Conservation (phyloP, 2,888 invertebrate genomes). For the Drosophila kanekoi region DNA sequence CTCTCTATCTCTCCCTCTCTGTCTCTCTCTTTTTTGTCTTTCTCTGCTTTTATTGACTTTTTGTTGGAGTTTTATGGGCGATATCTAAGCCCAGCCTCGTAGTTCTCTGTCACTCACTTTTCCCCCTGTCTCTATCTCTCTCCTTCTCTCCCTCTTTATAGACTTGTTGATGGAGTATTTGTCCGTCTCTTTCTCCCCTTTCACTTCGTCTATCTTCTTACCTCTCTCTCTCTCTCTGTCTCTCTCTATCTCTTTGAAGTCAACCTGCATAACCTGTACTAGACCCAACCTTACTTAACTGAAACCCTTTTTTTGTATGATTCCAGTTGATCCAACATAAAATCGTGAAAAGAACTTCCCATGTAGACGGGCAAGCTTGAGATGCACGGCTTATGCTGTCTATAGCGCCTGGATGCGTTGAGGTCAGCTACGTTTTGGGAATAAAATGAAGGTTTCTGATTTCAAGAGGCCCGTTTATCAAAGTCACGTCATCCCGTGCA, state of each 20-base stretch:
- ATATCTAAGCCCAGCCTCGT: too few relatives aligned
- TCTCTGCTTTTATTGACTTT: too few relatives aligned
- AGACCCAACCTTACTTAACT: background rate
- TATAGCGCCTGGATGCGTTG: slow-evolving; percentile 14
- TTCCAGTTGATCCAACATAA: slow-evolving; percentile 14
- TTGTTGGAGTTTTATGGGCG: too few relatives aligned
- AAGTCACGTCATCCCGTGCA: slow-evolving; percentile 74
- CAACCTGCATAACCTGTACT: background rate
- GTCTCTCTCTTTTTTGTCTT: too few relatives aligned
- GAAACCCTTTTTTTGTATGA: background rate
- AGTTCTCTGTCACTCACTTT: too few relatives aligned
- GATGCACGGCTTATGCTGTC: slow-evolving; percentile 11
- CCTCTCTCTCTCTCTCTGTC: too few relatives aligned
- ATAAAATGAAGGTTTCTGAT: slow-evolving; percentile 70
- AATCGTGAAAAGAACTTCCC: background rate
- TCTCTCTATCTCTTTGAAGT: background rate
- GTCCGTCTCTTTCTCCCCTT: too few relatives aligned
- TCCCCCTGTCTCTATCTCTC: too few relatives aligned
- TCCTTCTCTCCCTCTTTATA: too few relatives aligned
- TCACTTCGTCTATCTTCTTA: too few relatives aligned
- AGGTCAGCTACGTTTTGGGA: slow-evolving; percentile 31
- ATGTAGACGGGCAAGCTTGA: background rate
- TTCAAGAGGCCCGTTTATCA: slow-evolving; percentile 58
- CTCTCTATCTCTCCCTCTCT: too few relatives aligned
- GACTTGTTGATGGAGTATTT: too few relatives aligned